phyloP scores from a whole-genome alignment of 1,140 invertebrate species.

The Telenomus remus region DNA sequence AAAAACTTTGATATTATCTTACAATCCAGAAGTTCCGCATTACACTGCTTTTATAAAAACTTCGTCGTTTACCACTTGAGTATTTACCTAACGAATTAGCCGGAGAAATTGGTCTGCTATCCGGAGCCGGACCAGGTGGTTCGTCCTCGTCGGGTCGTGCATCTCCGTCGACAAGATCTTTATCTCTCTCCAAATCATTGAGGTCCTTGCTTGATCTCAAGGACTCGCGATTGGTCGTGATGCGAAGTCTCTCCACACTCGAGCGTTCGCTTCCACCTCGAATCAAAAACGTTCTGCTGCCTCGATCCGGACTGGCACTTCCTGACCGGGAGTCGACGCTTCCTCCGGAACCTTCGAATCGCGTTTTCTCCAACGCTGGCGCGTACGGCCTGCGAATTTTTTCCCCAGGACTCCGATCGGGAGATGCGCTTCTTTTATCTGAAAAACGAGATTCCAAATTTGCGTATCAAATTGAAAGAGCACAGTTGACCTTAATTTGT shows the following conservation, averaged over 20 bases:
- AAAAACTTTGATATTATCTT: too few relatives aligned
- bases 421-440: slow-evolving; percentile 69
- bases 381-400: slow-evolving; percentile 67
- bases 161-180: slow-evolving; percentile 70
- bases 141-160: slow-evolving; percentile 71
- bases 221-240: slow-evolving; percentile 67
- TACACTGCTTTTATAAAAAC: background rate
- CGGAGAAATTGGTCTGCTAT: slow-evolving; percentile 72
- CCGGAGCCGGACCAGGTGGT: slow-evolving; percentile 72
- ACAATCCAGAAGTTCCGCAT: background rate
- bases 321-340: slow-evolving; percentile 71
- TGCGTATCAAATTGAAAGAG: background rate
- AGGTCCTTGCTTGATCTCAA: slow-evolving; percentile 65
- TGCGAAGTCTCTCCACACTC: slow-evolving; percentile 67
- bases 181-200: slow-evolving; percentile 65
- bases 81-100: slow-evolving; percentile 67
- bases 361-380: slow-evolving; percentile 68
- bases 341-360: slow-evolving; percentile 69
- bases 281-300: slow-evolving; percentile 61
- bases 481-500: too few relatives aligned
- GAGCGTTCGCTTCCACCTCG: slow-evolving; percentile 67
- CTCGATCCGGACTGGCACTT: slow-evolving; percentile 71
- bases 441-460: slow-evolving; percentile 16
- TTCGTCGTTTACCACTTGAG: background rate
- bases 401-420: slow-evolving; percentile 68